Conservation (phyloP, 2,888 invertebrate species). For the Dasysyrphus albostriatus region DNA sequence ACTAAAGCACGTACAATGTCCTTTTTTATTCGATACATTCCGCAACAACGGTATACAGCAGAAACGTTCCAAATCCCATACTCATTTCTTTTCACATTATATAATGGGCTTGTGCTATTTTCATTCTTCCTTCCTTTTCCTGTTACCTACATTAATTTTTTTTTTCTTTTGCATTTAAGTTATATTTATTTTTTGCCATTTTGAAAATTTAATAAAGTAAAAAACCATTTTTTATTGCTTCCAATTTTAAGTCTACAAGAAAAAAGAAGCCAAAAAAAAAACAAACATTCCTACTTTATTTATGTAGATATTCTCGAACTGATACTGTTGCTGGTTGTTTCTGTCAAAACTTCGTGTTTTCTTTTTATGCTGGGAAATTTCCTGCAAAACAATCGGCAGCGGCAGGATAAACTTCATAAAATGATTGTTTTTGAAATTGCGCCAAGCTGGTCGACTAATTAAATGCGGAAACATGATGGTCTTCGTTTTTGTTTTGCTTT, state of each 20-base stretch:
- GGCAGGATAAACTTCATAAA: constrained; percentile 48
- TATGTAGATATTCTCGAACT: constrained; percentile 22
- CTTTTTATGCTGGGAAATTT: too few relatives aligned
- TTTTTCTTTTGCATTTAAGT: neutral
- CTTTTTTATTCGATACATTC: neutral
- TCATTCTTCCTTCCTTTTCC: constrained; percentile 14
- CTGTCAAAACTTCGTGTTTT: constrained; percentile 18
- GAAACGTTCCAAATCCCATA: neutral
- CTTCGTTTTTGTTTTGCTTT: neutral
- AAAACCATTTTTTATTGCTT: constrained; percentile 52
- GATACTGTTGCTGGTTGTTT: constrained; percentile 17
- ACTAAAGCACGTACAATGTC: constrained; percentile 19
- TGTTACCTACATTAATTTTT: neutral
- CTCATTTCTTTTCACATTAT: neutral
- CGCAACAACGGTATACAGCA: neutral
- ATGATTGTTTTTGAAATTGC: constrained; percentile 67
- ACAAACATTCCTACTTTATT: constrained; percentile 10
- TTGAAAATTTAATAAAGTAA: constrained; percentile 58
- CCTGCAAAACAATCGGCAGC: neutral
- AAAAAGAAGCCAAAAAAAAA: constrained; percentile 15
- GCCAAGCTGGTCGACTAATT: constrained; percentile 64
- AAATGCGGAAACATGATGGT: constrained; percentile 53
- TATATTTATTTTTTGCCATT: constrained; percentile 31
- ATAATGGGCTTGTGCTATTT: constrained; percentile 13
- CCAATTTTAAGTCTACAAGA: constrained; percentile 35